Conservation (phyloP, 2,888 invertebrate species). For the Acanthacorydalis orientalis region DNA sequence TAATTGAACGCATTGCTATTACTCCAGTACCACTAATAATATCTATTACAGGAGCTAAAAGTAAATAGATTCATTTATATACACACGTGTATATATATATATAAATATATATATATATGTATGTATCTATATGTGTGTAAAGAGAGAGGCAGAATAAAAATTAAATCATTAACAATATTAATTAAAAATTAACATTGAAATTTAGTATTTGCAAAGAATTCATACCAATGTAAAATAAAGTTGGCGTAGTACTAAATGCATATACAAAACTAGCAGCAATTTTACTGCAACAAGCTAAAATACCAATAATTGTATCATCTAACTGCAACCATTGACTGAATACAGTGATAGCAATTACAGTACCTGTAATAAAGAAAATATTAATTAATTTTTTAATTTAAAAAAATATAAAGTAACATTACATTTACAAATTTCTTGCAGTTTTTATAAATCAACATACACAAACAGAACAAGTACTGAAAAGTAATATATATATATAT, state of each 20-base stretch:
- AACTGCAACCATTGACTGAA: slow-evolving; percentile 20
- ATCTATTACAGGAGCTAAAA: slow-evolving; percentile 16
- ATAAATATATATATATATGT: background rate
- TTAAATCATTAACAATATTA: background rate
- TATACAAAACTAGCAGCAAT: slow-evolving; percentile 24
- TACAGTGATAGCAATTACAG: slow-evolving; percentile 17
- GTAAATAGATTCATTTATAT: background rate
- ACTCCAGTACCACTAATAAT: slow-evolving; percentile 20
- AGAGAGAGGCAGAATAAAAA: background rate
- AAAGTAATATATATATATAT: background rate
- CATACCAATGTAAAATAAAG: slow-evolving; percentile 24
- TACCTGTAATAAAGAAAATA: slow-evolving; percentile 14
- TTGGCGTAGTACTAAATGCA: slow-evolving; percentile 18
- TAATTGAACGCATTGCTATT: slow-evolving; percentile 22
- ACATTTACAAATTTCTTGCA: too few species aligned
- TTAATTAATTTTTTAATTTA: too few species aligned
- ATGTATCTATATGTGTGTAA: background rate
- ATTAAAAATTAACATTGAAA: too few species aligned
- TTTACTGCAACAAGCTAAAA: slow-evolving; percentile 26
- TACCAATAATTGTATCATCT: slow-evolving; percentile 22
- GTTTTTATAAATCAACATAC: too few species aligned
- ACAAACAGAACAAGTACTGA: too few species aligned
- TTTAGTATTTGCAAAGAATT: background rate
- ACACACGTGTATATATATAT: background rate
- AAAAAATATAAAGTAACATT: too few species aligned